Evolutionary conservation across 2,888 invertebrate species (phyloP).

Genomic region (Melieria crassipennis): DNA sequence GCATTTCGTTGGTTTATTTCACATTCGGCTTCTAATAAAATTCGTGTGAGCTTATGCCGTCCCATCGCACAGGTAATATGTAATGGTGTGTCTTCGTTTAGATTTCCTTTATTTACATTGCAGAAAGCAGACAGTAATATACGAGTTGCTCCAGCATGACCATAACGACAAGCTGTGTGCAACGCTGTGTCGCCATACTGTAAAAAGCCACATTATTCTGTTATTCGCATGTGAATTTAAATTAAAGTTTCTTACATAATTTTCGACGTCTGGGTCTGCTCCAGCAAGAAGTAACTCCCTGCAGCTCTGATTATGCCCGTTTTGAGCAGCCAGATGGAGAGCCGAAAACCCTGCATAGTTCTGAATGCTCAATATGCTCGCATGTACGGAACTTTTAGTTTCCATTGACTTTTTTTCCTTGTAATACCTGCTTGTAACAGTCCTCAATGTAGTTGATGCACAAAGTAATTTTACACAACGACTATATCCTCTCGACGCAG

Average conservation of each 20-base stretch:
- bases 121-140: slow-evolving; percentile 92
- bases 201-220: slow-evolving; percentile 46
- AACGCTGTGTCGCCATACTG: slow-evolving; percentile 95
- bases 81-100: slow-evolving; percentile 94
- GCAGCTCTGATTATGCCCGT: slow-evolving; percentile 95
- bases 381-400: slow-evolving; percentile 69
- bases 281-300: slow-evolving; percentile 87
- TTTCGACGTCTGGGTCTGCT: slow-evolving; percentile 87
- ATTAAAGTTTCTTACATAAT: slow-evolving; percentile 73
- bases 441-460: slow-evolving; percentile 46
- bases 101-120: slow-evolving; percentile 88
- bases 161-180: slow-evolving; percentile 94
- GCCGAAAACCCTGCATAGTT: slow-evolving; percentile 92
- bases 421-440: slow-evolving; percentile 41
- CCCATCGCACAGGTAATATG: slow-evolving; percentile 97
- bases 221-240: background rate
- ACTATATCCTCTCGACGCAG: slow-evolving; percentile 94
- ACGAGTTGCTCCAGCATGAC: slow-evolving; percentile 94
- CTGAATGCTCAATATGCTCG: slow-evolving; percentile 72
- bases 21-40: slow-evolving; percentile 88
- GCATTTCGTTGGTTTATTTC: slow-evolving; percentile 71
- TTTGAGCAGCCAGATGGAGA: slow-evolving; percentile 95
- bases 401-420: slow-evolving; percentile 52
- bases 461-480: slow-evolving; percentile 80
- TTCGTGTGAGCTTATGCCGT: slow-evolving; percentile 87